phyloP scores from a whole-genome alignment of 2,888 invertebrate species.

The Chaitophorus viminalis region DNA sequence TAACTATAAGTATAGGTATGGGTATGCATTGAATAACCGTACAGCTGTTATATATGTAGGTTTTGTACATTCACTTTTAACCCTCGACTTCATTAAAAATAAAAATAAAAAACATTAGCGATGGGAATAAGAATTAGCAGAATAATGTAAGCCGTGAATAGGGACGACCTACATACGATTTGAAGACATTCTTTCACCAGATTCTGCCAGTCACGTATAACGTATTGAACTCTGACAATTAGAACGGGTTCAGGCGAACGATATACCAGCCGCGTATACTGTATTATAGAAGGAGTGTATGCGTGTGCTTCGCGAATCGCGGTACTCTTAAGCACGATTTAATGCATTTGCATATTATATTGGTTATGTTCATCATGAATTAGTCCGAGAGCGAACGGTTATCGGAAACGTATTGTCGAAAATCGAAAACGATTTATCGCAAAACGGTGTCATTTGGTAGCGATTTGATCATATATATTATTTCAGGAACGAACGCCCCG shows the following conservation, averaged over 20 bases:
- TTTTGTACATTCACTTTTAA: constrained; percentile 37
- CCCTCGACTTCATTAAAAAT: constrained; percentile 27
- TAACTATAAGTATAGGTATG: too few relatives aligned
- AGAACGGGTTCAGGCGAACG: constrained; percentile 27
- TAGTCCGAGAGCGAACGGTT: neutral
- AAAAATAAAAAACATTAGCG: constrained; percentile 10
- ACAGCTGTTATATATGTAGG: neutral
- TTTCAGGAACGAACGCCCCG: neutral
- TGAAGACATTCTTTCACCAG: constrained; percentile 26
- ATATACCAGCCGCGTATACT: too few relatives aligned
- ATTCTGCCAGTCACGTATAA: constrained; percentile 43
- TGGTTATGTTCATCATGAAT: neutral
- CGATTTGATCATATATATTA: constrained; percentile 4
- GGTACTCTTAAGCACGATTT: too few relatives aligned
- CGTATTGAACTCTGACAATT: constrained; percentile 50
- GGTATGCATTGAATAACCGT: neutral
- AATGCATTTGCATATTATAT: too few relatives aligned
- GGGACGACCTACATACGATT: constrained; percentile 36
- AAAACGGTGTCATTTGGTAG: neutral
- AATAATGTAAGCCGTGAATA: constrained; percentile 18
- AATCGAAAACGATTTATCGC: constrained; percentile 16
- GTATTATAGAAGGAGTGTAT: too few relatives aligned
- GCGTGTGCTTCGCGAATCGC: too few relatives aligned
- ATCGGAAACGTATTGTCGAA: constrained; percentile 6
- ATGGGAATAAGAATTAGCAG: constrained; percentile 41